Evolutionary conservation across 2,888 invertebrate species (phyloP).

Genomic region (Hybos culiciformis): DNA sequence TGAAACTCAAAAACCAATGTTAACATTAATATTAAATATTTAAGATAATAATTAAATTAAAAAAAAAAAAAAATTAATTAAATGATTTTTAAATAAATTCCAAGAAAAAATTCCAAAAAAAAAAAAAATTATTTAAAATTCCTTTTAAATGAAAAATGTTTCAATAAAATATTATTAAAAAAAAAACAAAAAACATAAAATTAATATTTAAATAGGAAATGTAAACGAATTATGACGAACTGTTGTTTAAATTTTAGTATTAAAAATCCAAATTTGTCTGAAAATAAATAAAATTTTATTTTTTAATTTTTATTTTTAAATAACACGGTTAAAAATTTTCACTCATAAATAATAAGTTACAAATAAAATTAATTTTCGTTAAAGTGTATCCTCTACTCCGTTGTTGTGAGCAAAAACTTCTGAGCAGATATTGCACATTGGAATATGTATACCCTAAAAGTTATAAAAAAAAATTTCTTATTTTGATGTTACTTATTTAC

Average conservation of each 20-base stretch:
- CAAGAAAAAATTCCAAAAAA: slow-evolving; percentile 13
- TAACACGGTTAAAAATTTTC: no score
- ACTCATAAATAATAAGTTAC: no score
- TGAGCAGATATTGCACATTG: no score
- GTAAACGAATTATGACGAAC: slow-evolving; percentile 10
- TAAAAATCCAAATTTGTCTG: no score
- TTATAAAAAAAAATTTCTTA: no score
- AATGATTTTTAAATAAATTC: slow-evolving; percentile 18
- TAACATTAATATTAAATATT: slow-evolving; percentile 18
- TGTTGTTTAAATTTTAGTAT: slow-evolving; percentile 8
- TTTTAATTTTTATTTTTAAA: no score
- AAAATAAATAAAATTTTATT: no score
- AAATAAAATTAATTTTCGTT: no score
- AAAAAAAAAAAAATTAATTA: slow-evolving; percentile 1
- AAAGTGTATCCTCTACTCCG: no score
- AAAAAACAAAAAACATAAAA: slow-evolving; percentile 14
- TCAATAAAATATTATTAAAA: slow-evolving; percentile 10
- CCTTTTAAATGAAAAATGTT: slow-evolving; percentile 14
- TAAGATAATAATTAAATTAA: slow-evolving; percentile 12
- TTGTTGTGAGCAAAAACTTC: no score
- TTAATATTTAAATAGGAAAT: slow-evolving; percentile 9
- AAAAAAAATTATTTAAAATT: slow-evolving; percentile 11
- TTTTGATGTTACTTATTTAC: no score
- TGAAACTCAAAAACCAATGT: slow-evolving; percentile 15
- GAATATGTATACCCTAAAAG: no score